Evolutionary conservation across 2,888 invertebrate species (phyloP).

Genomic region (Phymatocera aterrima): DNA sequence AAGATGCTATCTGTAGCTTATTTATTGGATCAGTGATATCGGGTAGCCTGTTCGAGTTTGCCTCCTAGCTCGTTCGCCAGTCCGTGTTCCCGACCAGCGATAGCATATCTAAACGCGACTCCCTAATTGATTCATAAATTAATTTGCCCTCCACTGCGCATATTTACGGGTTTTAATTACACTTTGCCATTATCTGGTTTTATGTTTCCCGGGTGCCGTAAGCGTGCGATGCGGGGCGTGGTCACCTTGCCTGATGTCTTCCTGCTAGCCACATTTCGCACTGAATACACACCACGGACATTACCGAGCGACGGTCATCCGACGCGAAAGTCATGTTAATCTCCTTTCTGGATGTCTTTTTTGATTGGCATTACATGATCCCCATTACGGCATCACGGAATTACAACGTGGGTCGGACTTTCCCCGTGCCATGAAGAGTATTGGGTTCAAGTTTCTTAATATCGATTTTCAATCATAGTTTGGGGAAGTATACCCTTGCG

Average conservation of each 20-base stretch:
- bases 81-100: conserved; percentile 55
- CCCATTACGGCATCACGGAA: background rate
- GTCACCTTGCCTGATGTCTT: conserved; percentile 29
- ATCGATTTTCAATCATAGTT: too few species aligned
- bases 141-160: conserved; percentile 57
- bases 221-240: conserved; percentile 20
- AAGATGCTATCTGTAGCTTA: conserved; percentile 70
- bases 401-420: too few species aligned
- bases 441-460: too few species aligned
- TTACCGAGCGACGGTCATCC: conserved; percentile 19
- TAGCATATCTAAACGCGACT: conserved; percentile 62
- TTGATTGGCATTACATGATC: background rate
- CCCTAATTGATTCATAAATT: conserved; percentile 70
- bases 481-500: too few species aligned
- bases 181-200: conserved; percentile 40
- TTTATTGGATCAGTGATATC: conserved; percentile 66
- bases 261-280: conserved; percentile 22
- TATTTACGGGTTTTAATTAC: conserved; percentile 59
- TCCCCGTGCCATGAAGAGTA: too few species aligned
- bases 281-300: background rate
- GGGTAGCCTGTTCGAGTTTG: conserved; percentile 53
- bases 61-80: conserved; percentile 39
- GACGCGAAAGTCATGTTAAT: background rate
- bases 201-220: conserved; percentile 36
- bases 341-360: background rate